These are phyloP conservation scores for Antennarius striatus DNA, from an alignment of 2,113 vertebrate genomes.

Conservation along the genomic window DNA sequence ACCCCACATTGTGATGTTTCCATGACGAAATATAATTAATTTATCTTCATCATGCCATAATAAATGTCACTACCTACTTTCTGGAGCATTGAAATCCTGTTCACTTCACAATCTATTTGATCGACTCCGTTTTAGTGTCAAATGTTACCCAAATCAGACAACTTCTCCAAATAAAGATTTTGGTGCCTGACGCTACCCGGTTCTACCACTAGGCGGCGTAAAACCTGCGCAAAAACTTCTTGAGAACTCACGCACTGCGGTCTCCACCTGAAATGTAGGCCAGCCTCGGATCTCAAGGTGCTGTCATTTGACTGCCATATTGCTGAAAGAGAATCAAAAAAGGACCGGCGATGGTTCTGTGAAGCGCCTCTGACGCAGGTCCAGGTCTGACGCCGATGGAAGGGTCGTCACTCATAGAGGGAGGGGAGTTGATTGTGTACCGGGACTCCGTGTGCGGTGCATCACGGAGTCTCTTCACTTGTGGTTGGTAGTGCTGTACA, in stretches of 20 bases:
- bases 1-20: too few species aligned
- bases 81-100: too few species aligned
- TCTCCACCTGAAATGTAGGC: conserved; percentile 64
- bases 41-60: too few species aligned
- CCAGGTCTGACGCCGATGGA: too few species aligned
- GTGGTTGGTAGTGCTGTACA: neutral
- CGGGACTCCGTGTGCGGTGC: neutral
- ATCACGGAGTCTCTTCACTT: conserved; percentile 6
- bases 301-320: conserved; percentile 60
- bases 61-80: too few species aligned
- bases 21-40: too few species aligned
- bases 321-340: neutral
- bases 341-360: neutral
- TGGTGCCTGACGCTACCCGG: neutral
- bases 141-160: too few species aligned
- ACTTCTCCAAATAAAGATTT: too few species aligned
- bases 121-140: too few species aligned
- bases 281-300: conserved; percentile 42
- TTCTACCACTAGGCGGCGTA: conserved; percentile 58
- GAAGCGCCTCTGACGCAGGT: neutral
- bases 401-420: neutral
- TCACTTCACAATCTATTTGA: too few species aligned
- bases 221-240: neutral
- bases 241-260: conserved; percentile 39
- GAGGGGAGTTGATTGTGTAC: conserved; percentile 7